Evolutionary conservation across 2,797 vertebrate genomes (phyloP).

Genomic region (Acrossocheilus fasciatus): DNA sequence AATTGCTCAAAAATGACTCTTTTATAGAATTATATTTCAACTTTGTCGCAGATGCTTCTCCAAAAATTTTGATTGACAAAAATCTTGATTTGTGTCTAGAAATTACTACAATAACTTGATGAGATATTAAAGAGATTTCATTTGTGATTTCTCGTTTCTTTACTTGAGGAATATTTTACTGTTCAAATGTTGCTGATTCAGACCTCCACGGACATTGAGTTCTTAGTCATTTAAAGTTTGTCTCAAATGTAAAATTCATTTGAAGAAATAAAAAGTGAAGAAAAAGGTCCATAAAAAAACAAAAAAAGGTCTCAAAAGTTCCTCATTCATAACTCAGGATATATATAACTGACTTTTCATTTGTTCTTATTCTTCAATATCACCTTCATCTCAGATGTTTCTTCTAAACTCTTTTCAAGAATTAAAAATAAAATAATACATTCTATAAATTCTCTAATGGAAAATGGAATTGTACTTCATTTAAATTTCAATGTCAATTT

Average conservation of each 20-base stretch:
- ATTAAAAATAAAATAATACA: background rate
- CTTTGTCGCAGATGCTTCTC: background rate
- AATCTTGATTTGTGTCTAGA: too few relatives aligned
- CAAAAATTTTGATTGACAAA: too few relatives aligned
- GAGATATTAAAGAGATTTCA: too few relatives aligned
- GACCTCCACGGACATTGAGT: background rate
- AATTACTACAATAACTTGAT: too few relatives aligned
- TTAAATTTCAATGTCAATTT: background rate
- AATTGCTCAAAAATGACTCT: background rate
- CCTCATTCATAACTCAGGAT: background rate
- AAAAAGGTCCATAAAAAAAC: background rate
- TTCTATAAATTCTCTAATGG: background rate
- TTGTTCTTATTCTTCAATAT: background rate
- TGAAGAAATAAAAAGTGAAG: background rate
- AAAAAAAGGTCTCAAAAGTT: background rate
- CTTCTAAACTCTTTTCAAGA: background rate
- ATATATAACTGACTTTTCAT: background rate
- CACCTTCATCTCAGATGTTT: background rate
- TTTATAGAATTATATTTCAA: background rate
- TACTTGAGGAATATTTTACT: background rate
- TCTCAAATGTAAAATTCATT: background rate
- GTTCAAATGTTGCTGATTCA: background rate
- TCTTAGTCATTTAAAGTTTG: background rate
- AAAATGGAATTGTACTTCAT: background rate
- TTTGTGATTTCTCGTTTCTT: background rate